Base-by-base conservation (phyloP, 2,113 vertebrate species). In the Albula glossodonta region DNA sequence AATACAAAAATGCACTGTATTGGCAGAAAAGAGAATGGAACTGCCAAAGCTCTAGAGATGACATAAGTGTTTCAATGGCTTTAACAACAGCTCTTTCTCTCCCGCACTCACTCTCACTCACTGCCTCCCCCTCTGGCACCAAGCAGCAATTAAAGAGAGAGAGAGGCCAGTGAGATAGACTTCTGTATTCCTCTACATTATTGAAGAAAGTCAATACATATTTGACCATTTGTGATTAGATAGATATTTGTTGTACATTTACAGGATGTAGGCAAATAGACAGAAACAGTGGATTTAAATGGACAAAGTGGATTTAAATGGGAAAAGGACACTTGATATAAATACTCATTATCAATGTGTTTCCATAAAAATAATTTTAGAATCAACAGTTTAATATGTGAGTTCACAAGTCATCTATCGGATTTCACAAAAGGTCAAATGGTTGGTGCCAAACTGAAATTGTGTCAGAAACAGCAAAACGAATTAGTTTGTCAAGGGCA, bases 1-100 rank as follows among this genome's bases (percentile, higher is more conserved):
- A 50, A 87, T 53, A 81, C 82, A 84, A 81, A 86, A 70, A 53
- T 51, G 48, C 83, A 84, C 83, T 87, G 60, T 74, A 51, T 49
- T 66, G 80, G 79, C 63, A 79, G 15, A 77, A 74, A n/a, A 60
- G 50, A 13, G 9, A 78, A 84, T 25, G 22, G 8, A 31, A 2
- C 51, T 48, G 25, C 51, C 17, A 66, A 83, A 78, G 56, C 81
- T 66, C 31, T 78, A 10, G 66, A 87, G 50, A 81, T 77, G 11
- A 70, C 22, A 81, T 78, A 86, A 49, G 48, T 70, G 82, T 84
- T 70, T n/a, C n/a, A 22, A 63, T 79, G 52, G n/a, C 74, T 80
- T 79, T 56, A 41, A 85, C 84, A 85, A 79, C 77, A 79, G 77
- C 9, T 56, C 80, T 53, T 22, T 80, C 57, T 41, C 53, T 12